Base-by-base conservation (phyloP, 2,888 invertebrate species). In the Clunio marinus region DNA sequence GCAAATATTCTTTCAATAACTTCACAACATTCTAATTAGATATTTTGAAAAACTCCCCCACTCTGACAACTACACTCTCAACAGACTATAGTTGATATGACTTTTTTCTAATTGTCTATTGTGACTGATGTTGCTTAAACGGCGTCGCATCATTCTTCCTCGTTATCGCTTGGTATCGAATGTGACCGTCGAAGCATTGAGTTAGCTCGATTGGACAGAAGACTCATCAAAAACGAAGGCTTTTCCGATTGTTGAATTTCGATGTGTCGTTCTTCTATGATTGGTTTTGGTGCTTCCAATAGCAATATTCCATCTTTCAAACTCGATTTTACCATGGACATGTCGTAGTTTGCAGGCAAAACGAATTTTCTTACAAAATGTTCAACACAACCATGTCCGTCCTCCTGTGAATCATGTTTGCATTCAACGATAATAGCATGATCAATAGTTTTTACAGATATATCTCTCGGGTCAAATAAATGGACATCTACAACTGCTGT, bases 281-380 rank as follows among this genome's bases (percentile, higher is more conserved):
- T n/a, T 10, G 63, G 63, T 28, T 63, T 63, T 25, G 63, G 63
- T 1, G 45, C 63, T 46, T 63, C 63, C 8, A 63, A 25, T 46
- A 27, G 28, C 20, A 63, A 20, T 1, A 63, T 63, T 27, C 63
- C 63, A 17, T 63, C 63, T 2, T 46, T 63, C 20, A 63, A 25
- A 1, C 45, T 46, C 10, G 63, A 63, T 13, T 24, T 45, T 10
- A 63, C 63, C 13, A 15, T n/a, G n/a, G 63, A 28, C 63, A 63
- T 63, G 28, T 63, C 63, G 27, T 28, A 63, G 3, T 63, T 27
- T 4, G 10, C 17, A 10, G 63, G 63, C 13, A 63, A 63, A 45
- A 45, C 46, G 45, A 63, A 63, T 22, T 63, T 63, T 45, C 63
- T 45, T 17, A 63, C 63, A 46, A 63, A 63, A 41, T 28, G 25